Conservation (phyloP, 2,797 vertebrate species). For the Sebastes cheni region DNA sequence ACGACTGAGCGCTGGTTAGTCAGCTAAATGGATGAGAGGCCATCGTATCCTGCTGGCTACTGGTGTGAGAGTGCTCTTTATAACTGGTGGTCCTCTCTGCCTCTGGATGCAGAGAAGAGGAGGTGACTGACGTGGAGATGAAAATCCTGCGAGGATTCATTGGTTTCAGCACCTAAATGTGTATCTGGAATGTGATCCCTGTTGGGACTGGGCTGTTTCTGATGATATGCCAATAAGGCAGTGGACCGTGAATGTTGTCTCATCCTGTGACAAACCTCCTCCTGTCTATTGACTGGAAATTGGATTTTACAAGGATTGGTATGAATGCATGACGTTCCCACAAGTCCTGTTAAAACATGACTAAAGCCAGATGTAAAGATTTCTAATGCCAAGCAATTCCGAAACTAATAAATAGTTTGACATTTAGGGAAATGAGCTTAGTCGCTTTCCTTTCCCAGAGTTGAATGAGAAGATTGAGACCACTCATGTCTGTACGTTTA, state of each 20-base stretch:
- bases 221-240: not conserved
- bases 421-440: not conserved
- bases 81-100: not conserved
- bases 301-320: not conserved
- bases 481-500: not conserved
- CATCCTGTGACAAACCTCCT: conserved; percentile 2
- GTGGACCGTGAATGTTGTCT: not conserved
- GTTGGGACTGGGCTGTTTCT: not conserved
- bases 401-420: not conserved
- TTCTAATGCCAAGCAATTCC: not conserved
- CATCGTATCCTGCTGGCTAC: conserved; percentile 29
- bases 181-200: not conserved
- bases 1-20: conserved; percentile 18
- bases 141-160: not conserved
- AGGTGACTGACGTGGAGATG: not conserved
- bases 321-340: not conserved
- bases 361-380: not conserved
- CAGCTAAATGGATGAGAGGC: conserved; percentile 31
- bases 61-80: conserved; percentile 18
- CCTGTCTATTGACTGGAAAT: not conserved
- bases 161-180: not conserved
- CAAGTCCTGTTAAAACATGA: not conserved
- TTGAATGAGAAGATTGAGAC: not conserved
- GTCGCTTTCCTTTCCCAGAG: not conserved
- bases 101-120: not conserved